Conservation (phyloP, 1,140 invertebrate species). For the Muscidifurax raptorellus region DNA sequence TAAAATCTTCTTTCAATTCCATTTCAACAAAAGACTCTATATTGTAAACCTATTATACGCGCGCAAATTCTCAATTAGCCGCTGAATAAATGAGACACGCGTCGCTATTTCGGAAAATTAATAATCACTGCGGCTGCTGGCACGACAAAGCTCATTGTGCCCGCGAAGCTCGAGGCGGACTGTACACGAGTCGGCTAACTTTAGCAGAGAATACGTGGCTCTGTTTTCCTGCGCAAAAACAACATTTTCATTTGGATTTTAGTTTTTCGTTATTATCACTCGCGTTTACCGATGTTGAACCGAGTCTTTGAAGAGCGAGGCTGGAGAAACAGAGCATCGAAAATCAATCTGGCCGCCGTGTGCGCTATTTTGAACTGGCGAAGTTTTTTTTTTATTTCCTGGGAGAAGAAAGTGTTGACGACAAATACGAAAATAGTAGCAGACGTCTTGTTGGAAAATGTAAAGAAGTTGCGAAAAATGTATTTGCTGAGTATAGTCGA, state of each 20-base stretch:
- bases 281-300: background rate
- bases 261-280: background rate
- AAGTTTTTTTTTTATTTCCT: too few relatives aligned
- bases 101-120: background rate
- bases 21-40: too few relatives aligned
- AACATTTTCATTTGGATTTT: background rate
- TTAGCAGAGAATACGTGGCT: conserved; percentile 31
- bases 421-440: too few relatives aligned
- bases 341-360: background rate
- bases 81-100: background rate
- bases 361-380: too few relatives aligned
- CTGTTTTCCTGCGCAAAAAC: background rate
- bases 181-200: background rate
- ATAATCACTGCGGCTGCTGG: conserved; percentile 1
- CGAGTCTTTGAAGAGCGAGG: background rate
- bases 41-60: too few relatives aligned
- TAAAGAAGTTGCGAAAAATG: too few relatives aligned
- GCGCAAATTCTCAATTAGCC: background rate
- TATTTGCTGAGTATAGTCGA: too few relatives aligned
- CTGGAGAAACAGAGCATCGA: background rate
- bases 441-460: too few relatives aligned
- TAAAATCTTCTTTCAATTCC: too few relatives aligned
- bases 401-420: too few relatives aligned
- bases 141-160: conserved; percentile 26
- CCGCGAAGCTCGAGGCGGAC: background rate